phyloP scores from a whole-genome alignment of 2,113 vertebrate species.

The Pterocles gutturalis region DNA sequence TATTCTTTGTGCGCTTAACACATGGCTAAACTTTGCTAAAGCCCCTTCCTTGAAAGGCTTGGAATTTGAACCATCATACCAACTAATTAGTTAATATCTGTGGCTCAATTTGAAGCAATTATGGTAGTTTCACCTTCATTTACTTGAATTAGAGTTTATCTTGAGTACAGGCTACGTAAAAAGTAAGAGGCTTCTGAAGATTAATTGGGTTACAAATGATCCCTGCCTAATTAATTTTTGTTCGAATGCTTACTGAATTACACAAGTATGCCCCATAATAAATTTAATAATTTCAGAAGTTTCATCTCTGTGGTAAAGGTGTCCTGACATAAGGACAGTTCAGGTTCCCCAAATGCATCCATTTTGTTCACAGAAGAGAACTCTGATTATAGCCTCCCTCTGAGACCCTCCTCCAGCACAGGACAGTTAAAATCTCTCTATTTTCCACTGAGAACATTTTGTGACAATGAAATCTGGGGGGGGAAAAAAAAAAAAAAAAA shows the following conservation, averaged over 20 bases:
- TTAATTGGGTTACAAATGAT: background rate
- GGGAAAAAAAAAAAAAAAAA: background rate
- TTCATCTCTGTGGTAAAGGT: background rate
- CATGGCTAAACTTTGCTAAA: background rate
- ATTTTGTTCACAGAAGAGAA: background rate
- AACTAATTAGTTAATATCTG: slow-evolving; percentile 2
- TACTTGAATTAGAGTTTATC: slow-evolving; percentile 1
- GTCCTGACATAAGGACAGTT: background rate
- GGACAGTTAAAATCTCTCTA: background rate
- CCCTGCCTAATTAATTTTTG: slow-evolving; percentile 7
- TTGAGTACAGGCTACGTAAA: background rate
- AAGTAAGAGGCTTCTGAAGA: background rate
- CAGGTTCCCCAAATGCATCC: background rate
- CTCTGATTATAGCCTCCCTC: background rate
- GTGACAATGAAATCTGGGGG: background rate
- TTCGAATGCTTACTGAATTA: slow-evolving; percentile 5
- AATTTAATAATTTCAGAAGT: slow-evolving; percentile 22
- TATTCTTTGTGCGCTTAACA: background rate
- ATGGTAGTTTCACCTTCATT: slow-evolving; percentile 5
- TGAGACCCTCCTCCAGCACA: background rate
- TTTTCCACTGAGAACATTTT: background rate
- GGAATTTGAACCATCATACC: background rate
- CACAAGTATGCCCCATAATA: background rate
- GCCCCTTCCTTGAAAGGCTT: background rate
- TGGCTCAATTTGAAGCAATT: slow-evolving; percentile 3